Evolutionary conservation across 1,140 invertebrate species (phyloP), one percentile per base, ranked within the genome.

Genomic region (Trypoxylus dichotomus): DNA sequence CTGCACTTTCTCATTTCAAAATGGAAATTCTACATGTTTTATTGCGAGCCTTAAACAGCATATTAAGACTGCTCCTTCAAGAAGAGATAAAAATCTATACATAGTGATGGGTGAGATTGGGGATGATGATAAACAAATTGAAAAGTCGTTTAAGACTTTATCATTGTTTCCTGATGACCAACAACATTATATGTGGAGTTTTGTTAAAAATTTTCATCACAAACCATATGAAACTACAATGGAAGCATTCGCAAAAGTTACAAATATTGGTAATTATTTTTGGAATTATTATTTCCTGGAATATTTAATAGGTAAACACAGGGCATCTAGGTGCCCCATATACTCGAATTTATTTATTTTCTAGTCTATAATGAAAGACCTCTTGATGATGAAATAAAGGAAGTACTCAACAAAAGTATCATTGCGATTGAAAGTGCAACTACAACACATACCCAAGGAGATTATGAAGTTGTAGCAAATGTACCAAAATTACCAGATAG

Each of bases 141-240:
- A 93, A 77, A 93, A 91, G 83, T 96, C 95, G 0, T 96, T 97
- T 83, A 93, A 94, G 37, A 94, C 96, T 81, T 87, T 97, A 41
- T 91, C 96, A 82, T 88, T 97, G 42, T 93, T 95, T 87, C 89
- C 91, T 78, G 92, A 95, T 74, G 90, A 91, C 79, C 87, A 89
- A 7, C 87, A 89, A 7, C 86, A 92, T 85, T 89, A 90, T 74
- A 88, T 93, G 13, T 91, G 93, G 93, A 91, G 90, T 81, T 89
- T 94, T 81, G 89, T 94, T 7, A 90, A 89, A 29, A 93, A 93
- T 85, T 88, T 94, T 37, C 92, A 91, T 27, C 87, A 93, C 82
- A 89, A 93, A 84, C 94, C 95, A 0, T 94, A 94, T 85, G 93
- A 93, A 85, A 93, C 94, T 1, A 94, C 94, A 8, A 82, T 96